Evolutionary conservation across 2,113 vertebrate genomes (phyloP).

Genomic region (Malaclemys terrapin): DNA sequence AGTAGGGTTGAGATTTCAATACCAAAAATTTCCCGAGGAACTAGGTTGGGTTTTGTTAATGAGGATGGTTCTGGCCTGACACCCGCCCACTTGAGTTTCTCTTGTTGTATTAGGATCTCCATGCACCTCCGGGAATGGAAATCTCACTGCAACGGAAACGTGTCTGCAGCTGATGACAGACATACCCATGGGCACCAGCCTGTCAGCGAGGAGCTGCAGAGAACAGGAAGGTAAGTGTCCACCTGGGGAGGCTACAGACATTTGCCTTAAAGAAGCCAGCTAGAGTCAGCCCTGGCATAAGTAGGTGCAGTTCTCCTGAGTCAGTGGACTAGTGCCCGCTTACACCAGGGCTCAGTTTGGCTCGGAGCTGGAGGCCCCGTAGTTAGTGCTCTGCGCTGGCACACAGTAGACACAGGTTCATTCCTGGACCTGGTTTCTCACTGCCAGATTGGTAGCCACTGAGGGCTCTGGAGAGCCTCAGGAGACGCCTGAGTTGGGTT

Average conservation of each 20-base stretch:
- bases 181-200: rapidly evolving
- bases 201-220: conserved; percentile 73
- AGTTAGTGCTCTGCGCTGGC: neutral
- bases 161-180: conserved; percentile 18
- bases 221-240: conserved; percentile 78
- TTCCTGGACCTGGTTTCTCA: neutral
- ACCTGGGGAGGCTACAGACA: neutral
- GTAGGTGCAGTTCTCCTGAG: neutral
- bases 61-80: neutral
- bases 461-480: neutral
- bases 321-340: neutral
- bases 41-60: neutral
- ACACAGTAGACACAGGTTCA: neutral
- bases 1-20: neutral
- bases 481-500: neutral
- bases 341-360: neutral
- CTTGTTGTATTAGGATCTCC: conserved; percentile 46
- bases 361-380: neutral
- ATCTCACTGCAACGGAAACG: neutral
- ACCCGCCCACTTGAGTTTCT: neutral
- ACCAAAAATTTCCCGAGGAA: neutral
- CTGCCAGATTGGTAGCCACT: neutral
- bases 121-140: conserved; percentile 9
- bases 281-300: neutral
- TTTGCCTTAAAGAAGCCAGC: neutral